Evolutionary conservation across 1,140 invertebrate species (phyloP).

Genomic region (Anastrepha ludens): DNA sequence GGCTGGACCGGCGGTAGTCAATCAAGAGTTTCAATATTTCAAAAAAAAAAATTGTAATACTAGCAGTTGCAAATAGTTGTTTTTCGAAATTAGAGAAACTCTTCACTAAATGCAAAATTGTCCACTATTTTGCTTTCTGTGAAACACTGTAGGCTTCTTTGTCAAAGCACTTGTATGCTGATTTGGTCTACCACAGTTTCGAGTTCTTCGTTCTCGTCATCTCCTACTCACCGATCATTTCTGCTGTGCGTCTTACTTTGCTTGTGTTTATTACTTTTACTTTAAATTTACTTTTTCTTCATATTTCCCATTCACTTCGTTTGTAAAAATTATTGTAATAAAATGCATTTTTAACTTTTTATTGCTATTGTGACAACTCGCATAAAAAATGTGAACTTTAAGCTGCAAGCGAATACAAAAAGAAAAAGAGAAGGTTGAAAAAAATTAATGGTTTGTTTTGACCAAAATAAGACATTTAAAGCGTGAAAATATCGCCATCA

Average conservation of each 20-base stretch:
- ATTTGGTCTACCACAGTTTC: background rate
- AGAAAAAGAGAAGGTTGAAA: background rate
- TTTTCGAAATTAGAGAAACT: too few relatives aligned
- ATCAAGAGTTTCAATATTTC: too few relatives aligned
- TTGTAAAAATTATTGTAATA: conserved; percentile 50
- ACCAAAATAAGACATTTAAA: conserved; percentile 51
- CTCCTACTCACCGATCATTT: background rate
- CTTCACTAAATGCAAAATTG: background rate
- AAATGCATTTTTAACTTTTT: conserved; percentile 50
- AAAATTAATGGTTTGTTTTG: conserved; percentile 51
- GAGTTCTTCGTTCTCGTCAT: background rate
- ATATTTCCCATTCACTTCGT: conserved; percentile 14
- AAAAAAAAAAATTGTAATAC: too few relatives aligned
- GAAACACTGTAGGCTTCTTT: background rate
- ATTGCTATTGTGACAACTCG: conserved; percentile 51
- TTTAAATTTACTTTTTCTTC: background rate
- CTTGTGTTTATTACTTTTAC: background rate
- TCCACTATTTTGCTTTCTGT: background rate
- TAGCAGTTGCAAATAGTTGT: too few relatives aligned
- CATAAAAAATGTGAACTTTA: conserved; percentile 45
- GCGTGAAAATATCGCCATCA: conserved; percentile 51
- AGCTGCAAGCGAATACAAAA: conserved; percentile 21
- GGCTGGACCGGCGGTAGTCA: too few relatives aligned
- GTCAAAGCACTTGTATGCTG: background rate
- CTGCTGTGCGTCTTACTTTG: background rate